Evolutionary conservation across 1,140 invertebrate species (phyloP).

Genomic region (Ceratosolen solmsi): DNA sequence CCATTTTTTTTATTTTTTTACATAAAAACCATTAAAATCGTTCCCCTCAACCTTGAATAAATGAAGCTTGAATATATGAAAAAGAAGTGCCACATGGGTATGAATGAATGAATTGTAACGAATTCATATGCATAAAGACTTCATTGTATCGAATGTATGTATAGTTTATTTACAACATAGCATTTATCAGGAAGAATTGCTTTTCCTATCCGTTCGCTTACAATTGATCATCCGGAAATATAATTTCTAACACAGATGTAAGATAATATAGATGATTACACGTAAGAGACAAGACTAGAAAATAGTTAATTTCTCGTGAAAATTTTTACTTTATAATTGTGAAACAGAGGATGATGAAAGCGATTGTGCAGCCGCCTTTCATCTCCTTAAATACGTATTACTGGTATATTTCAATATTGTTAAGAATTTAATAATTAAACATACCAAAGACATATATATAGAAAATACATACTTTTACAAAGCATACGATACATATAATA

Average conservation of each 20-base stretch:
- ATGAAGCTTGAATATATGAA: background rate
- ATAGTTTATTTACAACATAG: background rate
- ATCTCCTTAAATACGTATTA: background rate
- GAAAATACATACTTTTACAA: background rate
- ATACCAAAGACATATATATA: background rate
- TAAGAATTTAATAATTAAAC: background rate
- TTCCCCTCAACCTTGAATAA: background rate
- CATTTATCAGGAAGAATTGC: too few species aligned
- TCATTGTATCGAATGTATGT: background rate
- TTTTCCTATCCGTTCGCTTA: too few species aligned
- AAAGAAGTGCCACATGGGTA: background rate
- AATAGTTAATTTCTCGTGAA: too few species aligned
- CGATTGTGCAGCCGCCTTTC: too few species aligned
- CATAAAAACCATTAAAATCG: too few species aligned
- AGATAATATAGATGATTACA: background rate
- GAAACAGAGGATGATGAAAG: too few species aligned
- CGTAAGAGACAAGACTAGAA: background rate
- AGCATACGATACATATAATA: background rate
- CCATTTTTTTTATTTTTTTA: too few species aligned
- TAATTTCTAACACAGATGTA: too few species aligned
- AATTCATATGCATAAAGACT: background rate
- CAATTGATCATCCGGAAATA: too few species aligned
- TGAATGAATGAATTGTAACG: background rate
- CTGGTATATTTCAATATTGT: background rate
- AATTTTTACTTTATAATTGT: too few species aligned